These are phyloP conservation scores for Fukomys damarensis DNA, from an alignment of 2,113 vertebrate species.

Conservation along the genomic window DNA sequence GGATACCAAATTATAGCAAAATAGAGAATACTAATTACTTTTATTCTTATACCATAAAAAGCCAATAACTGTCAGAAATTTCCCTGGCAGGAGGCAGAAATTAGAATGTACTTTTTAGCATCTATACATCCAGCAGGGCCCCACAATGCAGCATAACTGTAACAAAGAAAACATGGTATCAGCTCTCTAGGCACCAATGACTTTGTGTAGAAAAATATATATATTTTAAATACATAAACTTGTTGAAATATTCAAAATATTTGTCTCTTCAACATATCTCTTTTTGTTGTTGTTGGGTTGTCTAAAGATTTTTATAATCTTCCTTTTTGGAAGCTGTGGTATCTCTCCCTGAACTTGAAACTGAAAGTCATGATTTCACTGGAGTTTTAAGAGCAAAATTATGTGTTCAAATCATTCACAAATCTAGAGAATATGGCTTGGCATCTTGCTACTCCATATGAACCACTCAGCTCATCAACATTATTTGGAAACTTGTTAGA, in stretches of 20 bases:
- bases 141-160: background rate
- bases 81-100: conserved; percentile 60
- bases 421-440: background rate
- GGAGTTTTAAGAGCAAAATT: background rate
- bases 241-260: conserved; percentile 6
- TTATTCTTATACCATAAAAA: conserved; percentile 61
- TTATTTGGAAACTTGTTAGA: background rate
- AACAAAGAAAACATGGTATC: conserved; percentile 31
- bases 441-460: background rate
- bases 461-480: background rate
- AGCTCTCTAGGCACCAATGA: background rate
- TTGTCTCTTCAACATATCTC: conserved; percentile 6
- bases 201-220: background rate
- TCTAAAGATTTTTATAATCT: background rate
- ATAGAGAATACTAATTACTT: conserved; percentile 60
- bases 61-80: conserved; percentile 58
- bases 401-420: background rate
- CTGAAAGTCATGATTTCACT: background rate
- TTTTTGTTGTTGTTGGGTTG: background rate
- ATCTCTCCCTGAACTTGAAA: background rate
- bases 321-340: background rate
- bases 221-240: conserved; percentile 42
- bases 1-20: conserved; percentile 69
- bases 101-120: background rate
- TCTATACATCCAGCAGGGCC: background rate